Base-by-base conservation (phyloP, 2,113 vertebrate genomes). In the Thalassoma bifasciatum region DNA sequence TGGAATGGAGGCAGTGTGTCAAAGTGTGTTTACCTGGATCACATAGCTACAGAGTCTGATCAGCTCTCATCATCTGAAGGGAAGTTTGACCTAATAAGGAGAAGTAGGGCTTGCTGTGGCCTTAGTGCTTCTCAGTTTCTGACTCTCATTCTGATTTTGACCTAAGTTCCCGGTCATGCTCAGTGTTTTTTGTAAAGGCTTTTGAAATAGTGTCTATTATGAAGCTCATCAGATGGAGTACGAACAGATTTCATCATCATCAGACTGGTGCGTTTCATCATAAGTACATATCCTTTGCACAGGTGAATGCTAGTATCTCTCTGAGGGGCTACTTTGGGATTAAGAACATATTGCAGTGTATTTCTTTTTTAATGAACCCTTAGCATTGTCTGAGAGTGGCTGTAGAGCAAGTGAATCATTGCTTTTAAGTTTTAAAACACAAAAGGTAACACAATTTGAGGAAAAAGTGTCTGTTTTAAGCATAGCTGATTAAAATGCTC, bases 101-200 rank as follows among this genome's bases (percentile, higher is more conserved):
- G 79, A 87, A 85, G 66, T 74, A 5, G 60, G 14, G 60, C 66
- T 53, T 51, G 0, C 40, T 3, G 65, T 1, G 44, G 65, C 57
- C 70, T 34, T 3, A 11, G 37, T 70, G 76, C 83, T 88, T 85
- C 86, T 61, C 63, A 44, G 50, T 78, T 81, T 85, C 30, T 54
- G 57, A 52, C 53, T 66, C 50, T 68, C 63, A 53, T 26, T 72
- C 65, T 61, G 21, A 44, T 51, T 67, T 38, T 44, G 57, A 67
- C 62, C 22, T 64, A 57, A 65, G 44, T 82, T 82, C 76, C 63
- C 81, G 22, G 8, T 38, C 1, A 1, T 1, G 42, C 4, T 11
- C 8, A 1, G 17, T n/a, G 34, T 4, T 14, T 40, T 2, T 24
- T 11, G 7, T 51, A 12, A 11, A 63, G 49, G 53, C 4, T 1